phyloP scores from a whole-genome alignment of 2,113 vertebrate species.

The Heloderma charlesbogerti region DNA sequence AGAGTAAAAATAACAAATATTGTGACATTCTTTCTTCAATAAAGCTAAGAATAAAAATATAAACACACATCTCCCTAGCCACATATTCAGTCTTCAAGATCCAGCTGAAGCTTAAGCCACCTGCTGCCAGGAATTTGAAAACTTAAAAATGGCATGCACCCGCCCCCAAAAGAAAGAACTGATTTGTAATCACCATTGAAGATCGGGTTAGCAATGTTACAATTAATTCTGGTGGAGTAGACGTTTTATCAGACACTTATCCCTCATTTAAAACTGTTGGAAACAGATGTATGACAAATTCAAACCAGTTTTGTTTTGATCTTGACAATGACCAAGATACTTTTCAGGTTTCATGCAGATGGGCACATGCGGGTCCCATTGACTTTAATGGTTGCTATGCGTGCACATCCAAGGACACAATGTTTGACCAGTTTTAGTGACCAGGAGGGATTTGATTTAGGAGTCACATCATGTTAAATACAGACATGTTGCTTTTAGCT shows the following conservation, averaged over 20 bases:
- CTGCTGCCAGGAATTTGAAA: slow-evolving; percentile 43
- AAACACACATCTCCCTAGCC: slow-evolving; percentile 39
- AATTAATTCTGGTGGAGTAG: slow-evolving; percentile 42
- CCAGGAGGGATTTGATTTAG: not conserved
- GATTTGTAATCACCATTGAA: slow-evolving; percentile 43
- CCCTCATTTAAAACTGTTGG: slow-evolving; percentile 39
- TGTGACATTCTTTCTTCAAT: slow-evolving; percentile 42
- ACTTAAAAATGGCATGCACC: slow-evolving; percentile 1
- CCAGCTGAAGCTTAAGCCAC: slow-evolving; percentile 36
- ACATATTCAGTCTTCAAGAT: slow-evolving; percentile 36
- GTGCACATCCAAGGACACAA: slow-evolving; percentile 48
- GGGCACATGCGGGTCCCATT: slow-evolving; percentile 67
- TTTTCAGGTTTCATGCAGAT: slow-evolving; percentile 52
- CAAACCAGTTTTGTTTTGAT: slow-evolving; percentile 42
- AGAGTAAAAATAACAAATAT: slow-evolving; percentile 27
- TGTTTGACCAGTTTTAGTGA: slow-evolving; percentile 54
- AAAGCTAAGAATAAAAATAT: slow-evolving; percentile 49
- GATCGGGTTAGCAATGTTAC: slow-evolving; percentile 36
- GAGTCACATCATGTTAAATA: slow-evolving; percentile 19
- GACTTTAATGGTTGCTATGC: slow-evolving; percentile 67
- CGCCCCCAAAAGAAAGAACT: slow-evolving; percentile 37
- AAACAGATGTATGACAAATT: slow-evolving; percentile 57
- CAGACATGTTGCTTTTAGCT: slow-evolving; percentile 18
- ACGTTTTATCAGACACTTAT: slow-evolving; percentile 41
- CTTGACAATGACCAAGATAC: slow-evolving; percentile 30